These are phyloP conservation scores for Periparus ater DNA, from an alignment of 2,797 vertebrate genomes.

Conservation along the genomic window DNA sequence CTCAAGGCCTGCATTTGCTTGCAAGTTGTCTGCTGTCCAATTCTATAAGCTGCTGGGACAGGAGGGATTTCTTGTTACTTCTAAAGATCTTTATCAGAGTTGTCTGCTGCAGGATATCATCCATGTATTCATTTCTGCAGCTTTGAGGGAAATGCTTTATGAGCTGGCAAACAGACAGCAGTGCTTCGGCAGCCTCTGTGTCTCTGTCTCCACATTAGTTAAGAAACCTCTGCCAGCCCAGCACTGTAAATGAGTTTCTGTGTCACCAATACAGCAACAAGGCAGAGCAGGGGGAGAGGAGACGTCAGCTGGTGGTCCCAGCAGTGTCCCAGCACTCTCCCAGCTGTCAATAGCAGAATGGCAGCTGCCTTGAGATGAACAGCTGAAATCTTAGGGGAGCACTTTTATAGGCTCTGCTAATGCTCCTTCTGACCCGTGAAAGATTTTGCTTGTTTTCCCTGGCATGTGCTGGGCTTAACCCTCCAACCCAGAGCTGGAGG, in stretches of 20 bases:
- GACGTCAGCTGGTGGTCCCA: constrained; percentile 48
- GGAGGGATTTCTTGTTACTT: background rate
- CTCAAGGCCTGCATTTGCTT: background rate
- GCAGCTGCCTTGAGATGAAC: constrained; percentile 23
- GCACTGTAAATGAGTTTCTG: background rate
- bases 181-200: background rate
- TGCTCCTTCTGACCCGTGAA: background rate
- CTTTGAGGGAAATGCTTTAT: background rate
- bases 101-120: background rate
- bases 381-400: constrained; percentile 58
- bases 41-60: background rate
- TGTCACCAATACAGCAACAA: background rate
- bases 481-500: background rate
- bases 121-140: background rate
- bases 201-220: constrained; percentile 2
- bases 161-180: background rate
- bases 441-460: constrained; percentile 28
- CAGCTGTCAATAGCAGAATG: constrained; percentile 60
- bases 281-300: background rate
- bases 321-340: background rate
- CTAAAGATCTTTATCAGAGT: background rate
- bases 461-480: background rate
- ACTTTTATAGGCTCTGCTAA: constrained; percentile 6
- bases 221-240: background rate
- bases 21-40: background rate